phyloP scores from a whole-genome alignment of 2,888 invertebrate genomes.

The Sinentomon sp. region DNA sequence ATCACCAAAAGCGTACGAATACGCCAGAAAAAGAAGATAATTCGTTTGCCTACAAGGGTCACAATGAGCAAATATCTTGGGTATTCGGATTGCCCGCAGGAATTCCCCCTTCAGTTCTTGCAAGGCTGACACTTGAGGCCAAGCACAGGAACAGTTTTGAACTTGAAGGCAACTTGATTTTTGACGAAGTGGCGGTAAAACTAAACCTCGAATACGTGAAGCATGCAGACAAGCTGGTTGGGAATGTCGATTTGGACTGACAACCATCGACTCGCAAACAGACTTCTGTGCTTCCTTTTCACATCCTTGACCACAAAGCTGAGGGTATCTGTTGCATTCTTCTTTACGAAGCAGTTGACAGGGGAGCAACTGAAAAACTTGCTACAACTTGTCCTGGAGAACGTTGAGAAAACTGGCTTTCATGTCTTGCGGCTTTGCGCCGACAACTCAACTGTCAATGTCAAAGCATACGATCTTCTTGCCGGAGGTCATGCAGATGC shows the following conservation, averaged over 20 bases:
- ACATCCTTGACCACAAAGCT: constrained; percentile 6
- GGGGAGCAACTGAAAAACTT: constrained; percentile 4
- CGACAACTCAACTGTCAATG: constrained; percentile 8
- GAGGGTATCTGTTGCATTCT: constrained; percentile 9
- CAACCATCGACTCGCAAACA: constrained; percentile 1
- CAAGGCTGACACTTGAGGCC: too few relatives aligned
- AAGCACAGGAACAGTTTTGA: too few relatives aligned
- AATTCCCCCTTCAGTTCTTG: too few relatives aligned
- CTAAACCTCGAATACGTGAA: constrained; percentile 3
- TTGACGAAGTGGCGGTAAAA: constrained; percentile 6
- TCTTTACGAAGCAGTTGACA: constrained; percentile 5
- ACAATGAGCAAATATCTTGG: too few relatives aligned
- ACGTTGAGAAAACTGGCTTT: constrained; percentile 10
- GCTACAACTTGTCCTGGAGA: constrained; percentile 3
- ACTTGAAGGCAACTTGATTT: too few relatives aligned
- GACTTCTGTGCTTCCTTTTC: constrained; percentile 9
- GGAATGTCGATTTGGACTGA: constrained; percentile 1
- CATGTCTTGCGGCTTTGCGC: constrained; percentile 8
- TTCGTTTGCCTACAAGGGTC: too few relatives aligned
- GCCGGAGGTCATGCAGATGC: constrained; percentile 4
- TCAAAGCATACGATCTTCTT: constrained; percentile 7
- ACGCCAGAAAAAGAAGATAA: too few relatives aligned
- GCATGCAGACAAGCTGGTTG: constrained; percentile 8
- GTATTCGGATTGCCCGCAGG: too few relatives aligned
- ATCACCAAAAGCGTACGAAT: too few relatives aligned